These are phyloP conservation scores for Lutjanus erythropterus DNA, from an alignment of 2,113 vertebrate genomes.

Conservation along the genomic window DNA sequence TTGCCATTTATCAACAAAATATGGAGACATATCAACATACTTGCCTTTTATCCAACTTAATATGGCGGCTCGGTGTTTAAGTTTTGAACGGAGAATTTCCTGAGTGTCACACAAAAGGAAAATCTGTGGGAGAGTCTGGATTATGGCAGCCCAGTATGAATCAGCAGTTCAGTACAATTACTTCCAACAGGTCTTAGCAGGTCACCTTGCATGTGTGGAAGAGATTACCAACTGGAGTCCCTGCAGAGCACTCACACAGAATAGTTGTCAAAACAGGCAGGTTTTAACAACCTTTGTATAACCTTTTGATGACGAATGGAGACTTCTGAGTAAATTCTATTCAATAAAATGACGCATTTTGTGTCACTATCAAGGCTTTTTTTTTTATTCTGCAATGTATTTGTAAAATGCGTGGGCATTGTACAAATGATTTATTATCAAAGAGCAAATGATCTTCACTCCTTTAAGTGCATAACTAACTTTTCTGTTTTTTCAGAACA, in stretches of 20 bases:
- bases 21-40: neutral
- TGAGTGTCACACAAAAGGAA: neutral
- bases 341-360: neutral
- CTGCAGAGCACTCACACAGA: neutral
- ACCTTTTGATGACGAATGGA: neutral
- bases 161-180: neutral
- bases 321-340: neutral
- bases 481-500: no score
- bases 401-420: neutral
- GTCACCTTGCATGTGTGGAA: slow-evolving; percentile 24
- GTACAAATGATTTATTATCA: neutral
- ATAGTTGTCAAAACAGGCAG: slow-evolving; percentile 13
- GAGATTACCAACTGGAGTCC: neutral
- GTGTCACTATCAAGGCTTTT: neutral
- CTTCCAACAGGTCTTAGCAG: slow-evolving; percentile 41
- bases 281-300: neutral
- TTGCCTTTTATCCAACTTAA: slow-evolving; percentile 1
- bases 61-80: neutral
- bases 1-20: slow-evolving; percentile 9
- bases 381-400: neutral
- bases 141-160: neutral
- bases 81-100: neutral
- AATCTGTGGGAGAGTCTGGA: neutral
- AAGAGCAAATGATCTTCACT: no score
- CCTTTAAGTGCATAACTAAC: no score